Evolutionary conservation across 2,797 vertebrate species (phyloP).

Genomic region (Eremophila alpestris): DNA sequence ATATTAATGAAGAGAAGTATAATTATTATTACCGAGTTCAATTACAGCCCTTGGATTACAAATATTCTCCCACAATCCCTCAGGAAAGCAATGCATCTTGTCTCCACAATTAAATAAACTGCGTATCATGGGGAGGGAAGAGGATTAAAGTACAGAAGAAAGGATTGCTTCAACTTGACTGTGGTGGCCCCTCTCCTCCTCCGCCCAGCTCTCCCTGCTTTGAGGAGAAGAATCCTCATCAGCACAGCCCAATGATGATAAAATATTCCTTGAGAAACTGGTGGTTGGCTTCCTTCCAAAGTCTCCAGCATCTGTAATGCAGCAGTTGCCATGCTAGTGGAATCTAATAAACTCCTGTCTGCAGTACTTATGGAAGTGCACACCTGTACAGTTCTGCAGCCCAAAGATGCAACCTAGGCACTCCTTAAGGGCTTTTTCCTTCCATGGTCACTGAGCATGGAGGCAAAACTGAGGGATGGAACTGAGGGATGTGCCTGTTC

Average conservation of each 20-base stretch:
- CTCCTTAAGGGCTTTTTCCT: not conserved
- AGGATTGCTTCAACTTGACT: slow-evolving; percentile 42
- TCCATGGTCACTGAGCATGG: not conserved
- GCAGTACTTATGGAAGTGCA: slow-evolving; percentile 16
- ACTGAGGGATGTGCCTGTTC: not conserved
- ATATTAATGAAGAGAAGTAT: slow-evolving; percentile 65
- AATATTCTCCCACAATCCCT: slow-evolving; percentile 62
- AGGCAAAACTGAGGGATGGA: not conserved
- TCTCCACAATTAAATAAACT: slow-evolving; percentile 52
- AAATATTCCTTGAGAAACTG: not conserved
- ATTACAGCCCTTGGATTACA: slow-evolving; percentile 65
- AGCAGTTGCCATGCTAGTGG: slow-evolving; percentile 26
- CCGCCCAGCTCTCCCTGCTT: not conserved
- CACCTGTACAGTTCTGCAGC: slow-evolving; percentile 27
- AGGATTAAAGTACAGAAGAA: slow-evolving; percentile 49
- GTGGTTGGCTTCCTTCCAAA: slow-evolving; percentile 37
- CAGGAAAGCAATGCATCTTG: slow-evolving; percentile 59
- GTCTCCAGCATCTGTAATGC: not conserved
- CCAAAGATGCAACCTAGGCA: slow-evolving; percentile 26
- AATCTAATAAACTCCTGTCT: slow-evolving; percentile 30
- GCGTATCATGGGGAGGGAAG: slow-evolving; percentile 29
- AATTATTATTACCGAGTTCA: slow-evolving; percentile 64
- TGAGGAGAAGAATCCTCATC: slow-evolving; percentile 8
- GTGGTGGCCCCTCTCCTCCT: slow-evolving; percentile 26
- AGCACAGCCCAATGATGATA: not conserved